These are phyloP conservation scores for Muricea muricata DNA, from an alignment of 92 coral and sea anemone genomes.

Conservation along the genomic window DNA sequence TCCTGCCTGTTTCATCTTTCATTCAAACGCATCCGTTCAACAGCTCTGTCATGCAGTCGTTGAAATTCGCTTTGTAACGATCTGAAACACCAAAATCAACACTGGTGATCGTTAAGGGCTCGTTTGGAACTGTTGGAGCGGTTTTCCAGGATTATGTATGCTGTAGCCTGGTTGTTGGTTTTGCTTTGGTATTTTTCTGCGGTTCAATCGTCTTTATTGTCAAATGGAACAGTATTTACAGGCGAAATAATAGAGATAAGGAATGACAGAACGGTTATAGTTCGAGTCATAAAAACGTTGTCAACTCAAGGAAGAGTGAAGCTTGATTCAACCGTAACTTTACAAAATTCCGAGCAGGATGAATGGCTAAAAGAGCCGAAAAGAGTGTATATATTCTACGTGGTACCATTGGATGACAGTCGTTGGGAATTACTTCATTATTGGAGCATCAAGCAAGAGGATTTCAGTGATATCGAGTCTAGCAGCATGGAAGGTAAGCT, in stretches of 20 bases:
- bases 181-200: neutral
- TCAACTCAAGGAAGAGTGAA: neutral
- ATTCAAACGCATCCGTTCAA: neutral
- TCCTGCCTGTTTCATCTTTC: neutral
- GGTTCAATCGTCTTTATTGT: neutral
- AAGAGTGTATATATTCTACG: conserved; percentile 5
- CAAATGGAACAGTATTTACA: conserved; percentile 22
- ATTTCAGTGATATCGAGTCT: neutral
- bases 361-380: neutral
- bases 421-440: conserved; percentile 1
- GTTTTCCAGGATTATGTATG: neutral
- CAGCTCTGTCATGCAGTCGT: neutral
- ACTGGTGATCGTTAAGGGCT: neutral
- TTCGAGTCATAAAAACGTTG: neutral
- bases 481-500: conserved; percentile 11
- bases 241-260: neutral
- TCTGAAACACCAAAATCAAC: neutral
- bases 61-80: neutral
- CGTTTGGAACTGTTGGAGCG: neutral
- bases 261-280: neutral
- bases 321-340: conserved; percentile 7
- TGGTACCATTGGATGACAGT: neutral
- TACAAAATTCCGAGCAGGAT: neutral
- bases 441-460: conserved; percentile 9
- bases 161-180: neutral